Conservation (phyloP, 2,797 vertebrate genomes). For the Micropoecilia bifurca region DNA sequence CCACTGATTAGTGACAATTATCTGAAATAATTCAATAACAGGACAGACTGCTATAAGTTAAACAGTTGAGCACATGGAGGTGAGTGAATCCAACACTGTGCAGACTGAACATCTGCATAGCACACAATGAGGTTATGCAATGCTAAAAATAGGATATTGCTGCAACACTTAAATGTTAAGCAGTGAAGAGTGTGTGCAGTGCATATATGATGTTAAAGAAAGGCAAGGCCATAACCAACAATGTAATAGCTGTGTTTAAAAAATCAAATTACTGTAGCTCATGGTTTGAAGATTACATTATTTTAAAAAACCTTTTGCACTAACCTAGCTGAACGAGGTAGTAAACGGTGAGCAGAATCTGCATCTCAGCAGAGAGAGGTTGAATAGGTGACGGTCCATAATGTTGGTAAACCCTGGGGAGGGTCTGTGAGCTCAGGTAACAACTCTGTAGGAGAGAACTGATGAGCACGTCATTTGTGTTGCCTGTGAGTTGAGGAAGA, state of each 20-base stretch:
- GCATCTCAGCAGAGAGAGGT: slow-evolving; percentile 95
- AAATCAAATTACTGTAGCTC: not conserved
- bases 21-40: not conserved
- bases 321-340: slow-evolving; percentile 97
- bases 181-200: not conserved
- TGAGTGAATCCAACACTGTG: not conserved
- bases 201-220: not conserved
- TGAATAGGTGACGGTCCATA: slow-evolving; percentile 87
- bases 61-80: not conserved
- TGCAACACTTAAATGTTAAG: not conserved
- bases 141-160: not conserved
- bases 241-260: not conserved
- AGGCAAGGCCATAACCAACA: not conserved
- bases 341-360: slow-evolving; percentile 96
- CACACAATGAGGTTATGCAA: not conserved
- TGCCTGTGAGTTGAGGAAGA: slow-evolving; percentile 92
- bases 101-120: not conserved
- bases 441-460: slow-evolving; percentile 91
- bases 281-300: not conserved
- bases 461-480: slow-evolving; percentile 89
- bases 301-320: slow-evolving; percentile 38
- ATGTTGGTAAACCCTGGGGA: slow-evolving; percentile 91
- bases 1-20: not conserved
- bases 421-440: slow-evolving; percentile 92
- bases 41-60: not conserved